Evolutionary conservation across 2,113 vertebrate species (phyloP).

Genomic region (Oncorhynchus clarkii): DNA sequence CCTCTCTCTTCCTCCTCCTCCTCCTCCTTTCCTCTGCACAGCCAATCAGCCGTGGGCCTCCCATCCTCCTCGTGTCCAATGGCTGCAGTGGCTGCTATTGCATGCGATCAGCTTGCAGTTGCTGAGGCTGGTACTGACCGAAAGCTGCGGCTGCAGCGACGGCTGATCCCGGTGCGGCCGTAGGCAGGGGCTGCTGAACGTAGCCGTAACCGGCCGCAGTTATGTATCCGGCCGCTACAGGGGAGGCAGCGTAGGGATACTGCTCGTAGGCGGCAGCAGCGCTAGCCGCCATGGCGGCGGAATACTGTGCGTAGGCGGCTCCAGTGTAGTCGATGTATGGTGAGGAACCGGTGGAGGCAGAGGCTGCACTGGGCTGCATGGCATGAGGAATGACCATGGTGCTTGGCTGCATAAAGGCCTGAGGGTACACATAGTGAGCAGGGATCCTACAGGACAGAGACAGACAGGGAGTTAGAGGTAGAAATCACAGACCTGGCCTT

Average conservation of each 20-base stretch:
- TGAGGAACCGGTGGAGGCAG: slow-evolving; percentile 79
- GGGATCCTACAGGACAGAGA: slow-evolving; percentile 84
- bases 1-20: slow-evolving; percentile 38
- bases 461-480: slow-evolving; percentile 24
- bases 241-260: slow-evolving; percentile 92
- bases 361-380: slow-evolving; percentile 81
- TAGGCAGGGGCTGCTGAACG: slow-evolving; percentile 88
- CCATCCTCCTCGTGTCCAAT: slow-evolving; percentile 42
- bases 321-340: slow-evolving; percentile 98
- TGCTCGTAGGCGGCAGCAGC: slow-evolving; percentile 88
- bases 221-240: slow-evolving; percentile 86
- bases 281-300: slow-evolving; percentile 77
- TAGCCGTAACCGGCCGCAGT: slow-evolving; percentile 90
- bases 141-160: slow-evolving; percentile 87
- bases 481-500: slow-evolving; percentile 4
- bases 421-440: slow-evolving; percentile 96
- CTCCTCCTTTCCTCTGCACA: slow-evolving; percentile 29
- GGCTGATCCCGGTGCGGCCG: slow-evolving; percentile 81
- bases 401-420: slow-evolving; percentile 96
- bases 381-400: slow-evolving; percentile 87
- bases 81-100: slow-evolving; percentile 82
- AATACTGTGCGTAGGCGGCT: slow-evolving; percentile 93
- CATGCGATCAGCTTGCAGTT: slow-evolving; percentile 96
- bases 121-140: slow-evolving; percentile 94
- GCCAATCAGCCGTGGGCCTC: slow-evolving; percentile 48